Conservation (phyloP, 2,888 invertebrate genomes). For the Heliconius cydno region DNA sequence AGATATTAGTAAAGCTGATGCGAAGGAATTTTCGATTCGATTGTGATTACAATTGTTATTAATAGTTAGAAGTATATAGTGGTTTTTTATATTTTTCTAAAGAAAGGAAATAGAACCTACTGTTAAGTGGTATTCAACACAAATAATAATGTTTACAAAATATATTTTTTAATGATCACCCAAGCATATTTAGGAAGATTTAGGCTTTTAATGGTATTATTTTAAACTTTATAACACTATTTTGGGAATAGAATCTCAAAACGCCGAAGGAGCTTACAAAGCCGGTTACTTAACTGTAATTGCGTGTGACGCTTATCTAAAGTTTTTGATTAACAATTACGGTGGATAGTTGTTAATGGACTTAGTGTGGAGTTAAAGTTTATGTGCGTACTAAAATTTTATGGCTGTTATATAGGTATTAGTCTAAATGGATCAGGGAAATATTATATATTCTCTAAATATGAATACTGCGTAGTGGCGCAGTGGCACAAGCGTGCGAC, state of each 20-base stretch:
- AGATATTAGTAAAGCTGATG: not conserved
- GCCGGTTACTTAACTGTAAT: conserved; percentile 18
- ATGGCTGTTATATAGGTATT: conserved; percentile 2
- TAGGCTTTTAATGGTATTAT: not conserved
- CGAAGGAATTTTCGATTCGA: not conserved
- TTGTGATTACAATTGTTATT: not conserved
- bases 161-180: too few relatives aligned
- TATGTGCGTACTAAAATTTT: conserved; percentile 19
- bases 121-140: too few relatives aligned
- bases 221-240: not conserved
- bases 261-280: conserved; percentile 8
- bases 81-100: too few relatives aligned
- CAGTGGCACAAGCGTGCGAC: not conserved
- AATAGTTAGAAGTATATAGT: too few relatives aligned
- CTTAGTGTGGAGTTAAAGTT: conserved; percentile 15
- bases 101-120: too few relatives aligned
- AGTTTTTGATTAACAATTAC: conserved; percentile 32
- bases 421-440: not conserved
- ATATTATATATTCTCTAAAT: not conserved
- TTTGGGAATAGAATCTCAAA: not conserved
- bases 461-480: not conserved
- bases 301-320: conserved; percentile 22
- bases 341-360: conserved; percentile 15
- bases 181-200: too few relatives aligned
- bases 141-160: too few relatives aligned